Conservation (phyloP, 2,888 invertebrate genomes). For the Auanema freiburgensis region DNA sequence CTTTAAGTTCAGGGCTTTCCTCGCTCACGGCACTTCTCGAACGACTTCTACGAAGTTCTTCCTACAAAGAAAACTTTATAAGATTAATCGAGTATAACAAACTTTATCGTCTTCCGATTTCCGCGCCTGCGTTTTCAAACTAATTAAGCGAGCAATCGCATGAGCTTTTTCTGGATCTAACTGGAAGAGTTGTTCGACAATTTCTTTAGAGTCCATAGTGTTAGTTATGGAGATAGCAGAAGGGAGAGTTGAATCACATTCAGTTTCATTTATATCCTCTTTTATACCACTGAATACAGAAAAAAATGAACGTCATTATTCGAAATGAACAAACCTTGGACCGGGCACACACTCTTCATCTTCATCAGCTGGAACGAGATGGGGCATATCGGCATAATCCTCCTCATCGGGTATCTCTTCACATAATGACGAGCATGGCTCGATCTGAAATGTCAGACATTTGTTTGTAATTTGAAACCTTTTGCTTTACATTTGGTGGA, state of each 20-base stretch:
- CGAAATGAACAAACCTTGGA: conserved; percentile 13
- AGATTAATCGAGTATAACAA: background rate
- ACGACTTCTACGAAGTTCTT: too few species aligned
- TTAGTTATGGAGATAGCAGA: conserved; percentile 23
- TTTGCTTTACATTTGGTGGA: conserved; percentile 16
- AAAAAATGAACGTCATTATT: background rate
- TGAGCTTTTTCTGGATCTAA: conserved; percentile 28
- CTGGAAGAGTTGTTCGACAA: conserved; percentile 24
- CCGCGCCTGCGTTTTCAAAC: conserved; percentile 8
- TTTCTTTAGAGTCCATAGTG: conserved; percentile 30
- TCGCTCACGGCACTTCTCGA: too few species aligned
- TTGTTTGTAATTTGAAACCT: too few species aligned
- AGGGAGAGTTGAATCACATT: conserved; percentile 28
- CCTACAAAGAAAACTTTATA: too few species aligned
- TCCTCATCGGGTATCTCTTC: conserved; percentile 13
- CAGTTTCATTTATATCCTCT: conserved; percentile 17
- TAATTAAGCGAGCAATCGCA: conserved; percentile 26
- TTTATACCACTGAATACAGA: background rate
- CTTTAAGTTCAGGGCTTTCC: too few species aligned
- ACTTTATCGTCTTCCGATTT: background rate
- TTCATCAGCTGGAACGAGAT: conserved; percentile 25
- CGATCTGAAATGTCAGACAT: conserved; percentile 13
- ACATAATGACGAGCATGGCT: conserved; percentile 20
- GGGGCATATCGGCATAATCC: conserved; percentile 42
- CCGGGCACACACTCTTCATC: conserved; percentile 20